These are phyloP conservation scores for Peromyscus attwateri DNA, from an alignment of 2,797 vertebrate genomes.

Conservation along the genomic window DNA sequence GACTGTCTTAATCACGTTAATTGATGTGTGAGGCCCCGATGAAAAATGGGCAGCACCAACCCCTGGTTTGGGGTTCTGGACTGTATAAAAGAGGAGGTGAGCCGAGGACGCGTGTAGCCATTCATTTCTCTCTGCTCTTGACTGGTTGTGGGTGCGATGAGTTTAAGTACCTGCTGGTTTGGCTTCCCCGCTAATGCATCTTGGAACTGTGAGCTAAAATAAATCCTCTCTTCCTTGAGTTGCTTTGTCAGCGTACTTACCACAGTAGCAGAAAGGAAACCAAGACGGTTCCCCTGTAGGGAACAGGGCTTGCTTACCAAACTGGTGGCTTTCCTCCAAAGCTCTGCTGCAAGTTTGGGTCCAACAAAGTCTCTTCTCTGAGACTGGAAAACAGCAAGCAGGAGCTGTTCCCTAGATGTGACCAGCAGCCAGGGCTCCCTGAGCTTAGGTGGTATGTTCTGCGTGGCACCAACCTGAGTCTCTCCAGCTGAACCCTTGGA, in stretches of 20 bases:
- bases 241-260: background rate
- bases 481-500: background rate
- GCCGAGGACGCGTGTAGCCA: background rate
- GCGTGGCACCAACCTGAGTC: background rate
- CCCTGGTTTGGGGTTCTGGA: background rate
- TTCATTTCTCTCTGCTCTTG: background rate
- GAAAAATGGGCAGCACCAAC: background rate
- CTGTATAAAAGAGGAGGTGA: background rate
- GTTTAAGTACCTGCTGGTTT: background rate
- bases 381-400: background rate
- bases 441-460: background rate
- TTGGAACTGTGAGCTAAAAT: background rate
- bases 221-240: background rate
- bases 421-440: background rate
- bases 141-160: background rate
- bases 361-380: background rate
- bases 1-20: no score
- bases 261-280: background rate
- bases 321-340: background rate
- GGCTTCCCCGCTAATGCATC: background rate
- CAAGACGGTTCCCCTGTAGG: background rate
- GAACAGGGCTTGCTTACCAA: background rate
- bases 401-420: background rate
- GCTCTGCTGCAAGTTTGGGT: background rate
- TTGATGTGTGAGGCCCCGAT: background rate